Conservation (phyloP, 1,140 invertebrate species). For the Colletes gigas region DNA sequence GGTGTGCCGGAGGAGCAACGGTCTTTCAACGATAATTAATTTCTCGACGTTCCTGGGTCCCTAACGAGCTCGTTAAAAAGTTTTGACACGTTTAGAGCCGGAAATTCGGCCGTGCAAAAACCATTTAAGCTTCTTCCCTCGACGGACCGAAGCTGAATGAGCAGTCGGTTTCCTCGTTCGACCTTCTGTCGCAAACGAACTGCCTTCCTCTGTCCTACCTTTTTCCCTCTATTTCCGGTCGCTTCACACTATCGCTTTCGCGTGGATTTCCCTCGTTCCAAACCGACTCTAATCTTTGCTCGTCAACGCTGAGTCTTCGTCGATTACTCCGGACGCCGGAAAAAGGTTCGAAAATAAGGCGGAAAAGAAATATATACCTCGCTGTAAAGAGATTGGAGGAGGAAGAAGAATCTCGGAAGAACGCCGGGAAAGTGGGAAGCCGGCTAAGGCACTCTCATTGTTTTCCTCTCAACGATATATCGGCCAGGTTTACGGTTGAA, state of each 20-base stretch:
- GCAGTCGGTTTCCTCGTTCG: conserved; percentile 42
- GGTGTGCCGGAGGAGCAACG: conserved; percentile 7
- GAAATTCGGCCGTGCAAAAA: conserved; percentile 57
- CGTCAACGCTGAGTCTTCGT: background rate
- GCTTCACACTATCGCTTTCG: background rate
- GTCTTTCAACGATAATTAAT: conserved; percentile 61
- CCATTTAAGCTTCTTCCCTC: conserved; percentile 58
- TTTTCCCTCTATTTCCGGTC: background rate
- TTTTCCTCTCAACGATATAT: conserved; percentile 54
- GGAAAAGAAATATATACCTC: background rate
- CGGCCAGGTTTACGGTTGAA: conserved; percentile 55
- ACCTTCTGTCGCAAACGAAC: conserved; percentile 10
- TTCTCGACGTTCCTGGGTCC: conserved; percentile 45
- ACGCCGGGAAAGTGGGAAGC: conserved; percentile 2
- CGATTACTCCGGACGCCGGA: background rate
- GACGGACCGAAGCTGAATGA: conserved; percentile 39
- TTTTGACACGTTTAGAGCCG: conserved; percentile 65
- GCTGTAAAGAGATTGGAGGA: background rate
- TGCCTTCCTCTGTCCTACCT: conserved; percentile 7
- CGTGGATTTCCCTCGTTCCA: conserved; percentile 5
- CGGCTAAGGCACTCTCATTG: conserved; percentile 38
- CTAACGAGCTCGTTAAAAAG: conserved; percentile 69
- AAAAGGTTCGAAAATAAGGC: background rate
- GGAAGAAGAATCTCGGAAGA: background rate
- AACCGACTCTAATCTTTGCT: background rate